These are phyloP conservation scores for Papilio xuthus DNA, from an alignment of 1,140 invertebrate genomes.

Conservation along the genomic window DNA sequence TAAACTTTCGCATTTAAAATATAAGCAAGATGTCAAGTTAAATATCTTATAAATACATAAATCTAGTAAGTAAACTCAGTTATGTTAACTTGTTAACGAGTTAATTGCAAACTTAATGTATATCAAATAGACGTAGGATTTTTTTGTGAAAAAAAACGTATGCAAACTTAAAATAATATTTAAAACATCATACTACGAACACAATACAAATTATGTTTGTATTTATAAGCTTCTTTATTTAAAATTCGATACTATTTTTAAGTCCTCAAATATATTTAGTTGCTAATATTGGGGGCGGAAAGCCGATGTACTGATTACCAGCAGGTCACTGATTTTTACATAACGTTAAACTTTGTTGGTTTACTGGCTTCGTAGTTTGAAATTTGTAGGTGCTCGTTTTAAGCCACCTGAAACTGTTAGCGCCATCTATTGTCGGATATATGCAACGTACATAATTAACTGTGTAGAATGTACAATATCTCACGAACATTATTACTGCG, in stretches of 20 bases:
- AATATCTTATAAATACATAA: too few relatives aligned
- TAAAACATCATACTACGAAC: too few relatives aligned
- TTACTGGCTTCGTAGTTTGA: neutral
- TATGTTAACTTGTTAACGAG: too few relatives aligned
- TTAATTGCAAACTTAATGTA: too few relatives aligned
- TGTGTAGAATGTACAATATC: neutral
- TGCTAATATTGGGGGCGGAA: slow-evolving; percentile 8
- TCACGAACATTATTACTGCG: slow-evolving; percentile 1
- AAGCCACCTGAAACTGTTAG: neutral
- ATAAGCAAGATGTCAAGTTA: too few relatives aligned
- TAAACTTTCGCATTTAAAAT: too few relatives aligned
- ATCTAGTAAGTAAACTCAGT: too few relatives aligned
- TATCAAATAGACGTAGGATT: too few relatives aligned
- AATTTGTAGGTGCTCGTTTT: neutral
- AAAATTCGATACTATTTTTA: neutral
- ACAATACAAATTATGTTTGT: too few relatives aligned
- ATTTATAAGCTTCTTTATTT: neutral
- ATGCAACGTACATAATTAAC: slow-evolving; percentile 3
- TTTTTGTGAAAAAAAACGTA: too few relatives aligned
- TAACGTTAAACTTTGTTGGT: slow-evolving; percentile 27
- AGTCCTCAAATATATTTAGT: neutral
- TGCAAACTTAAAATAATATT: too few relatives aligned
- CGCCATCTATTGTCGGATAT: neutral
- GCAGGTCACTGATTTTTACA: slow-evolving; percentile 27
- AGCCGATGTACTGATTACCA: neutral